Conservation (phyloP, 1,140 invertebrate species). For the Portunus trituberculatus region DNA sequence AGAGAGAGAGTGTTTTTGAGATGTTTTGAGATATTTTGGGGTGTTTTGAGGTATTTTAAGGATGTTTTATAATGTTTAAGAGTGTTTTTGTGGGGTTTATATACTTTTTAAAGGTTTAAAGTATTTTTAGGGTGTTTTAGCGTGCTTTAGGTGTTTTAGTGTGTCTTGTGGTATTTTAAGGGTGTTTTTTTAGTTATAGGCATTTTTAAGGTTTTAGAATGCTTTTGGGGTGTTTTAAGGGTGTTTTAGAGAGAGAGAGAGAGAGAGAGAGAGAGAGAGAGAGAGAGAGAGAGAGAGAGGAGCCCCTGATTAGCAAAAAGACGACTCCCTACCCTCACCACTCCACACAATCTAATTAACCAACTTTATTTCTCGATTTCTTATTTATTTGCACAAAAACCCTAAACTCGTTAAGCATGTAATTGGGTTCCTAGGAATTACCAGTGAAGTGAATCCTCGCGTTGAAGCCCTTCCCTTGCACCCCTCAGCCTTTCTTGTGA, state of each 20-base stretch:
- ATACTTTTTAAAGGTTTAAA: too few species aligned
- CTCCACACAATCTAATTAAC: slow-evolving; percentile 6
- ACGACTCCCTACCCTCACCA: not conserved
- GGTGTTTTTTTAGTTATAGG: too few species aligned
- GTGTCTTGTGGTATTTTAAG: too few species aligned
- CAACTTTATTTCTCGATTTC: slow-evolving; percentile 23
- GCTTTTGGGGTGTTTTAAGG: too few species aligned
- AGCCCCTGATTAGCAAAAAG: not conserved
- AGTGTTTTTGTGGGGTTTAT: too few species aligned
- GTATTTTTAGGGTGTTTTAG: too few species aligned
- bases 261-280: not conserved
- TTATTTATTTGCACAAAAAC: slow-evolving; percentile 24
- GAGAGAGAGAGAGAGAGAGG: not conserved
- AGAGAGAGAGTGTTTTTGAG: slow-evolving; percentile 16
- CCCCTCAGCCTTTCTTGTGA: not conserved
- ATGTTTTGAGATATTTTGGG: too few species aligned
- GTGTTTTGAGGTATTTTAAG: too few species aligned
- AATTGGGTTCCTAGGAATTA: not conserved
- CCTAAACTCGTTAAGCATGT: slow-evolving; percentile 13
- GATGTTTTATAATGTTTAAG: too few species aligned
- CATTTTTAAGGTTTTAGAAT: too few species aligned
- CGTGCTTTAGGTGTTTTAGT: too few species aligned
- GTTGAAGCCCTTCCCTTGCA: not conserved
- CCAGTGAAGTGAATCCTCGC: not conserved
- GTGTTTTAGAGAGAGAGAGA: not conserved